Evolutionary conservation across 2,797 vertebrate species (phyloP).

Genomic region (Darevskia nairensis): DNA sequence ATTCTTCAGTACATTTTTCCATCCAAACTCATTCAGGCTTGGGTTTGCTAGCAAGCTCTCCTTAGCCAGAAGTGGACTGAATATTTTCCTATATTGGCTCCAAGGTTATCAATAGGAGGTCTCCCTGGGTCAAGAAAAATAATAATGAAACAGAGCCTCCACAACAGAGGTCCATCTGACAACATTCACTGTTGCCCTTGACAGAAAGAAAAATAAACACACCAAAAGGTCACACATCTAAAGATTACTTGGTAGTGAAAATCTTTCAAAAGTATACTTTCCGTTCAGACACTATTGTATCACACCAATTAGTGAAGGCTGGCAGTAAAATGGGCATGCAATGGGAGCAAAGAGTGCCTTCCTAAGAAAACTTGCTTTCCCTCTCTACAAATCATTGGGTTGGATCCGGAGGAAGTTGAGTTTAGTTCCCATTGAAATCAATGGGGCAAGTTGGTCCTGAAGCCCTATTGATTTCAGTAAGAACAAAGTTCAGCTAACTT

Average conservation of each 20-base stretch:
- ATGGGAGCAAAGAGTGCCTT: not conserved
- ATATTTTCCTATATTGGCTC: not conserved
- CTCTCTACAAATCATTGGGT: not conserved
- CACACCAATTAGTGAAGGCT: not conserved
- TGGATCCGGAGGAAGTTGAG: too few species aligned
- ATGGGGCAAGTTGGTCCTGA: too few species aligned
- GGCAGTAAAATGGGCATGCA: not conserved
- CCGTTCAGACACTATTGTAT: not conserved
- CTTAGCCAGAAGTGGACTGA: not conserved
- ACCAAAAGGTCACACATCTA: not conserved
- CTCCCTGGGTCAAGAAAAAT: not conserved
- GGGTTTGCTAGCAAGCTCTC: not conserved
- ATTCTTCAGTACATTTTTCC: slow-evolving; percentile 5
- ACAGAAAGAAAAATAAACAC: not conserved
- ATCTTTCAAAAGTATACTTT: not conserved
- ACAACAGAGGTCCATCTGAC: not conserved
- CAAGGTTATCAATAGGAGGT: not conserved
- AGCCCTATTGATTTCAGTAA: too few species aligned
- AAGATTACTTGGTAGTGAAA: not conserved
- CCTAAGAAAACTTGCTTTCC: not conserved
- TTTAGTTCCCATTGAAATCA: too few species aligned
- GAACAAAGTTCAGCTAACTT: not conserved
- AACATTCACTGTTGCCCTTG: not conserved
- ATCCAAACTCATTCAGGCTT: not conserved
- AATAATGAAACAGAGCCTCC: not conserved